These are phyloP conservation scores for Mylabris phalerata DNA, from an alignment of 1,140 invertebrate genomes.

Conservation along the genomic window DNA sequence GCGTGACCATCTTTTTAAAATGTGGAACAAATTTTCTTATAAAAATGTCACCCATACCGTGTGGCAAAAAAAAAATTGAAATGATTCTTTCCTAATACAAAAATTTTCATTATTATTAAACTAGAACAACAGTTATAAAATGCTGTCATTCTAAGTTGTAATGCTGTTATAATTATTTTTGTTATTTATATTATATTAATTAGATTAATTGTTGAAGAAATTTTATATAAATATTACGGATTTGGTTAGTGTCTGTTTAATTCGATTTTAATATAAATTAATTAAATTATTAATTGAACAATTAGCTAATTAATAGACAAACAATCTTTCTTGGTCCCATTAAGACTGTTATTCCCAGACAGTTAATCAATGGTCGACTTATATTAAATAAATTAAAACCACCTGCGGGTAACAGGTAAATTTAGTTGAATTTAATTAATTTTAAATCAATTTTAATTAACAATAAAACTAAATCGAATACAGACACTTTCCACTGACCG, in stretches of 20 bases:
- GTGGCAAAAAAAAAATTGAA: not conserved
- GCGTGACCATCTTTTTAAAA: conserved; percentile 18
- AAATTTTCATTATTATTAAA: conserved; percentile 7
- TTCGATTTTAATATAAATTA: conserved; percentile 5
- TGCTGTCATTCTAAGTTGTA: conserved; percentile 20
- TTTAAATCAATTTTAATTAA: conserved; percentile 13
- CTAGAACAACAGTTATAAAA: conserved; percentile 12
- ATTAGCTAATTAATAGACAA: conserved; percentile 1
- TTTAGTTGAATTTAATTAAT: conserved; percentile 10
- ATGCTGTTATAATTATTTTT: conserved; percentile 25
- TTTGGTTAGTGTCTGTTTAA: conserved; percentile 27
- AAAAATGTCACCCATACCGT: conserved; percentile 38
- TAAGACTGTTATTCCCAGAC: conserved; percentile 26
- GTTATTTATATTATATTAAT: conserved; percentile 26
- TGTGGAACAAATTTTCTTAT: not conserved
- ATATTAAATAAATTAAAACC: conserved; percentile 1
- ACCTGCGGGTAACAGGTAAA: conserved; percentile 23
- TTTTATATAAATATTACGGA: conserved; percentile 39
- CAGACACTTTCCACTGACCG: conserved; percentile 28
- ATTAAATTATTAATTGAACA: conserved; percentile 2
- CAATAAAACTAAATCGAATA: conserved; percentile 12
- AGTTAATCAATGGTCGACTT: conserved; percentile 13
- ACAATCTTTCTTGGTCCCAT: conserved; percentile 15
- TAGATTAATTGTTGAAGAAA: conserved; percentile 36
- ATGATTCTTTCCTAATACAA: too few species aligned